phyloP scores from a whole-genome alignment of 1,140 invertebrate species.

The Formica selysi region DNA sequence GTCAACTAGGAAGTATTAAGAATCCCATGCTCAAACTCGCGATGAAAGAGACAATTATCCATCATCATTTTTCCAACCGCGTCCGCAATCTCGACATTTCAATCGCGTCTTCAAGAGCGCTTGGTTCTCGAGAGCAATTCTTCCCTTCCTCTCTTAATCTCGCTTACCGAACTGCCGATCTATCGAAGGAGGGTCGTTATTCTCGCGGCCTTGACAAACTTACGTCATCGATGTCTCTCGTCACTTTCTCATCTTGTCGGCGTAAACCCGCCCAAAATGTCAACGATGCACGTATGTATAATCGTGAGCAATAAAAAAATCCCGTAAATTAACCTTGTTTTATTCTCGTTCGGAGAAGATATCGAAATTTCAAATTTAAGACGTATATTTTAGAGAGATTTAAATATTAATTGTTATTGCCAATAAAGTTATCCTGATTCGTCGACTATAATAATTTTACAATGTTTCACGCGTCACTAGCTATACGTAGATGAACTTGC shows the following conservation, averaged over 20 bases:
- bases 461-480: not conserved
- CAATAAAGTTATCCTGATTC: not conserved
- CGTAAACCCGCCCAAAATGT: slow-evolving; percentile 25
- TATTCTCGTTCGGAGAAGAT: not conserved
- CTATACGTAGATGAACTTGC: not conserved
- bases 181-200: slow-evolving; percentile 27
- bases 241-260: slow-evolving; percentile 34
- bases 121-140: not conserved
- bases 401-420: not conserved
- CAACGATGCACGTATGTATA: not conserved
- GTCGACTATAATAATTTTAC: not conserved
- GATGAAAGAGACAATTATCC: not conserved
- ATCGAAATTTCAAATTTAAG: not conserved
- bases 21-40: slow-evolving; percentile 1
- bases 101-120: not conserved
- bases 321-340: not conserved
- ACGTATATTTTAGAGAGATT: not conserved
- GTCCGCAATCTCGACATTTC: not conserved
- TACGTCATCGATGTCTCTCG: slow-evolving; percentile 25
- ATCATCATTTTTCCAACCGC: slow-evolving; percentile 18
- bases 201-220: slow-evolving; percentile 52
- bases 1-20: not conserved
- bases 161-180: not conserved
- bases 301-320: not conserved
- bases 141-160: slow-evolving; percentile 20